phyloP scores from a whole-genome alignment of 2,888 invertebrate genomes.

The Himalopsyche anomala region DNA sequence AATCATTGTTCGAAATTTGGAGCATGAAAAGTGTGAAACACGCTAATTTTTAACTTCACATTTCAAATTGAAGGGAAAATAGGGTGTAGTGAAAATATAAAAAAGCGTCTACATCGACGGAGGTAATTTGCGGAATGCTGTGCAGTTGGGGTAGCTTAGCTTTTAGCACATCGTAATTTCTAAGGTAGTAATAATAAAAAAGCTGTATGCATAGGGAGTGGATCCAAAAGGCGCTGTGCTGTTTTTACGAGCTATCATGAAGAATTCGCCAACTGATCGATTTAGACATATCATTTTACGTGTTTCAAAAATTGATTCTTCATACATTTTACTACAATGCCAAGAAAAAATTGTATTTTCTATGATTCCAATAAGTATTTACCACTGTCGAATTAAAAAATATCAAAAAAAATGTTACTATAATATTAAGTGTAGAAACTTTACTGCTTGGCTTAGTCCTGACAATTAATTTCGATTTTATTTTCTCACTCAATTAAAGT shows the following conservation, averaged over 20 bases:
- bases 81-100: slow-evolving; percentile 3
- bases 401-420: too few relatives aligned
- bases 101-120: slow-evolving; percentile 39
- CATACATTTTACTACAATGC: neutral
- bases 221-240: slow-evolving; percentile 3
- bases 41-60: slow-evolving; percentile 35
- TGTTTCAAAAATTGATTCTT: slow-evolving; percentile 3
- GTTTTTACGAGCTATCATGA: slow-evolving; percentile 31
- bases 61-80: slow-evolving; percentile 19
- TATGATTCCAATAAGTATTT: too few relatives aligned
- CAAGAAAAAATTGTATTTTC: neutral
- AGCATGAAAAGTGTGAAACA: slow-evolving; percentile 20
- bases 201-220: slow-evolving; percentile 27
- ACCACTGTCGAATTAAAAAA: too few relatives aligned
- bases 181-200: slow-evolving; percentile 56
- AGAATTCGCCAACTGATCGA: slow-evolving; percentile 40
- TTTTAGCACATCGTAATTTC: slow-evolving; percentile 63
- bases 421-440: too few relatives aligned
- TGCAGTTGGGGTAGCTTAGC: slow-evolving; percentile 57
- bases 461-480: too few relatives aligned
- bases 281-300: slow-evolving; percentile 22
- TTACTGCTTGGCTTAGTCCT: too few relatives aligned
- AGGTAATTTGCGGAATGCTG: slow-evolving; percentile 59
- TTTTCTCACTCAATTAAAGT: too few relatives aligned
- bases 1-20: neutral